Conservation (phyloP, 2,888 invertebrate genomes). For the Mythimna vitellina region DNA sequence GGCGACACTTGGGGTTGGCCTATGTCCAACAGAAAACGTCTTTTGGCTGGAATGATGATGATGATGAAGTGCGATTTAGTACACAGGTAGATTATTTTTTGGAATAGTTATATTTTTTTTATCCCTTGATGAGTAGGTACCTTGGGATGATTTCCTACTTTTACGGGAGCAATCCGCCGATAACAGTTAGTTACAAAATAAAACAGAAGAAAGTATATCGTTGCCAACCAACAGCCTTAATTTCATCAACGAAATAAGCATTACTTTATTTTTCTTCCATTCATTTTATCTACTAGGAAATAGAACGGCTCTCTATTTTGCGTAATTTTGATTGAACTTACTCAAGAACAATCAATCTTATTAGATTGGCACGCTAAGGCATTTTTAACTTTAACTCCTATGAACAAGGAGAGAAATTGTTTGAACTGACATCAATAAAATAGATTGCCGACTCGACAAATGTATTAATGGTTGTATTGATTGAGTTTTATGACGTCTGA, state of each 20-base stretch:
- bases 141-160: too few relatives aligned
- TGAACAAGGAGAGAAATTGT: constrained; percentile 27
- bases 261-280: constrained; percentile 5
- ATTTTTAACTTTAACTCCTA: constrained; percentile 35
- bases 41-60: too few relatives aligned
- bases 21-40: too few relatives aligned
- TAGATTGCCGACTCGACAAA: constrained; percentile 64
- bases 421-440: constrained; percentile 51
- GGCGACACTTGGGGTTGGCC: too few relatives aligned
- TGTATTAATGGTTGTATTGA: constrained; percentile 68
- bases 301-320: constrained; percentile 42
- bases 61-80: too few relatives aligned
- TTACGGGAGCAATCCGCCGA: too few relatives aligned
- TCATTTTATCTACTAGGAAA: constrained; percentile 25
- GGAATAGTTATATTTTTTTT: too few relatives aligned
- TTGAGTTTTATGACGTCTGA: constrained; percentile 66
- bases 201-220: neutral
- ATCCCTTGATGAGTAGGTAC: too few relatives aligned
- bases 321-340: constrained; percentile 60
- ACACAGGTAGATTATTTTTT: too few relatives aligned
- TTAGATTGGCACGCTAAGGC: constrained; percentile 12
- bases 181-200: too few relatives aligned
- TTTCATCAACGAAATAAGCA: neutral
- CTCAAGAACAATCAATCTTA: constrained; percentile 61
- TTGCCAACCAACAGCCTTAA: neutral